Evolutionary conservation across 1,140 invertebrate genomes (phyloP), one percentile per base, ranked within the genome.

Genomic region (Platyscapa corneri): DNA sequence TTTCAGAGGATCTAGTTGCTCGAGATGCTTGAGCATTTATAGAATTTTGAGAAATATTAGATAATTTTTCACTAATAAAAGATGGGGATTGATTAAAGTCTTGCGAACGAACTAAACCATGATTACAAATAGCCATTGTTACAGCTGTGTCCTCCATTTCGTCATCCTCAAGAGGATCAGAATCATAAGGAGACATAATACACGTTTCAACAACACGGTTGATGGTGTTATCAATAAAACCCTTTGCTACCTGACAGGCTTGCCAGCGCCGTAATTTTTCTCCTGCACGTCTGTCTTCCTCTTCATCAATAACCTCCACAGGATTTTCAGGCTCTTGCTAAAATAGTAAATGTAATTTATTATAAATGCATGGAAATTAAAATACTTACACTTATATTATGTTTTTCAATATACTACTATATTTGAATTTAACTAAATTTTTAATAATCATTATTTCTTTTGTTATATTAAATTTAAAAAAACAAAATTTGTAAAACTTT

Each of bases 191-290:
- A 72, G 91, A 92, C 42, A 94, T 89, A 77, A 94, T 94, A 93
- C 95, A 95, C 64, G 94, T 94, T 89, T 96, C 96, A 70, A 96
- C 88, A 34, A 96, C 94, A 87, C 94, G 94, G 87, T 96, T 97
- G 83, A 96, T 95, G 30, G 95, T 95, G 91, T 97, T 96, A 88
- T 97, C 96, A 56, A 96, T 93, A 91, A 95, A 95, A 78, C 95
- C 95, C 91, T 95, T 95, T 3, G 95, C 95, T 85, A 96, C 93
- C 93, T 96, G 96, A 92, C 94, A 94, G 27, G 94, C 94, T 89
- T 97, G 96, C 96, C 96, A 96, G 89, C 94, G 92, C 8, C 87
- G 89, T 0, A 94, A 87, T 72, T 92, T 91, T 65, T 92, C 90
- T 10, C 89, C 88, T 16, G 87, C 86, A 1, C 86, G 67, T 67